Conservation (phyloP, 2,797 vertebrate genomes). For the Brotula barbata region DNA sequence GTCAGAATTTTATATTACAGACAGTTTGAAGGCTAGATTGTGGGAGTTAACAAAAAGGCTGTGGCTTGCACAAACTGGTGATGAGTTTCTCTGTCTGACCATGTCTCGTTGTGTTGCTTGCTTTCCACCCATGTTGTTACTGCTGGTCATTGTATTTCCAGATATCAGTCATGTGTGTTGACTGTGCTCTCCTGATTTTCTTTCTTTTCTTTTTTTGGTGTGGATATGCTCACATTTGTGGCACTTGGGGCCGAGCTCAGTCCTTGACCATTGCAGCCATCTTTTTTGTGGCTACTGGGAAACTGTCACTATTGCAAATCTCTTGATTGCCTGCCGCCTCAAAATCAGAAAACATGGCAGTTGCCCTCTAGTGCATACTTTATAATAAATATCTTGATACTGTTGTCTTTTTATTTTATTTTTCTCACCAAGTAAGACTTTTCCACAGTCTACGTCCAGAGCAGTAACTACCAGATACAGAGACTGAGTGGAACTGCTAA, state of each 20-base stretch:
- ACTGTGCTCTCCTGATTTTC: neutral
- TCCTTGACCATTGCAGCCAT: neutral
- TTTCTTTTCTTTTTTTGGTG: neutral
- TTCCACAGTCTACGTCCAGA: no score
- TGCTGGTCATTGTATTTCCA: slow-evolving; percentile 36
- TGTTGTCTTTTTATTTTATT: no score
- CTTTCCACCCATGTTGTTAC: slow-evolving; percentile 55
- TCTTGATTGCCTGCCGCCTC: no score
- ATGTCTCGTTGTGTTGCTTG: slow-evolving; percentile 48
- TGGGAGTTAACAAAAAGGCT: slow-evolving; percentile 4
- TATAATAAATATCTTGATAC: no score
- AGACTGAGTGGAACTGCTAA: slow-evolving; percentile 40
- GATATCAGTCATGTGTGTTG: slow-evolving; percentile 1
- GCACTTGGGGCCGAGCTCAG: neutral
- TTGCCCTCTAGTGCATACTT: no score
- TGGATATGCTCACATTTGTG: no score
- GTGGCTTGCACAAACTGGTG: slow-evolving; percentile 24
- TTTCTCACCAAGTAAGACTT: no score
- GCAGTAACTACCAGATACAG: slow-evolving; percentile 36
- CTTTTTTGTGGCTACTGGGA: no score
- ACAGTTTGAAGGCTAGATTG: neutral
- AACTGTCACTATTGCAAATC: no score
- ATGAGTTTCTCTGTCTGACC: slow-evolving; percentile 58
- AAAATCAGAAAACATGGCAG: no score
- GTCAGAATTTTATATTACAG: neutral